These are phyloP conservation scores for Petrolisthes cinctipes DNA, from an alignment of 2,888 invertebrate genomes.

Conservation along the genomic window DNA sequence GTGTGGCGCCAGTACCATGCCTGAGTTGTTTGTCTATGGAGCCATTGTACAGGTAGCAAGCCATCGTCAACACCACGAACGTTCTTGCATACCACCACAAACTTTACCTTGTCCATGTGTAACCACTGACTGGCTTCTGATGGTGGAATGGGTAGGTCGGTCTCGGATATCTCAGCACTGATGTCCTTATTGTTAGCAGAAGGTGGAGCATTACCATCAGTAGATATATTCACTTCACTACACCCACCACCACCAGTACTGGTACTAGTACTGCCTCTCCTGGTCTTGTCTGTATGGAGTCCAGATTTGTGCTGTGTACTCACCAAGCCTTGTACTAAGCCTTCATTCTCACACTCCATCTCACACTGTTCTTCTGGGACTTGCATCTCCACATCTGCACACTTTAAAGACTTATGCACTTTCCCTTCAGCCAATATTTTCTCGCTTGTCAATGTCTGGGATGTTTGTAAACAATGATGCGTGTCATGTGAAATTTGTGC, in stretches of 20 bases:
- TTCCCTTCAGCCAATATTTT: neutral
- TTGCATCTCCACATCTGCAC: slow-evolving; percentile 34
- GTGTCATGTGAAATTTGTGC: neutral
- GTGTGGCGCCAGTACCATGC: too few species aligned
- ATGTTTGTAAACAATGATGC: too few species aligned
- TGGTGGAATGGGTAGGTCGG: slow-evolving; percentile 69
- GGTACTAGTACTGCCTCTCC: too few species aligned
- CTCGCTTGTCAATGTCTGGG: neutral
- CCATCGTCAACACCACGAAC: too few species aligned
- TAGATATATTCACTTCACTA: too few species aligned
- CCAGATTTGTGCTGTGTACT: neutral
- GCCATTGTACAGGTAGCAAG: too few species aligned
- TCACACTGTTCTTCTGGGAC: neutral
- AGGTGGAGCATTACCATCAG: neutral
- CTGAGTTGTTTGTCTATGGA: too few species aligned
- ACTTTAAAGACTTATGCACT: neutral
- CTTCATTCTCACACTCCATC: neutral
- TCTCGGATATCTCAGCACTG: neutral
- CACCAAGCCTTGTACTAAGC: too few species aligned
- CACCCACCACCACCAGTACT: slow-evolving; percentile 8
- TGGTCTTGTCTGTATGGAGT: too few species aligned
- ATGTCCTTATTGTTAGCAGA: neutral
- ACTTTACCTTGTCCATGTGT: slow-evolving; percentile 81
- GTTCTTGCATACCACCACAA: neutral
- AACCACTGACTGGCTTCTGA: slow-evolving; percentile 81